phyloP scores from a whole-genome alignment of 2,888 invertebrate genomes.

The Lasioglossum marginatum region DNA sequence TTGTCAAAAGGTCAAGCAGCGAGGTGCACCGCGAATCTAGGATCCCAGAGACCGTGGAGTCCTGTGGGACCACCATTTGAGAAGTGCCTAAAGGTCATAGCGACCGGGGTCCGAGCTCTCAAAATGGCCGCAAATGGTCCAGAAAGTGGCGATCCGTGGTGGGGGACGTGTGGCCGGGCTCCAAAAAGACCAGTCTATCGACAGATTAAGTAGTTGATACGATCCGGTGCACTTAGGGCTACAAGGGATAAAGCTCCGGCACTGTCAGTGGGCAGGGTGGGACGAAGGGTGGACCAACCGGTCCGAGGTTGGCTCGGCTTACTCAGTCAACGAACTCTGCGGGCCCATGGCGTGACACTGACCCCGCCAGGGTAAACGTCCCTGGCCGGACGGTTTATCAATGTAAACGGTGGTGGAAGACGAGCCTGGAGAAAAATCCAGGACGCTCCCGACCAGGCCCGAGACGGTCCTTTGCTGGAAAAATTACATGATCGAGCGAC shows the following conservation, averaged over 20 bases:
- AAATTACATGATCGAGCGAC: not conserved
- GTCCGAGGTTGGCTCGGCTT: slow-evolving; percentile 77
- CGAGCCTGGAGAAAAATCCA: not conserved
- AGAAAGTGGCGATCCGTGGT: not conserved
- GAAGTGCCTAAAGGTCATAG: not conserved
- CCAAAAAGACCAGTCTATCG: slow-evolving; percentile 33
- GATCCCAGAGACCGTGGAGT: not conserved
- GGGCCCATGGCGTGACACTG: slow-evolving; percentile 78
- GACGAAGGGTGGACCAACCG: slow-evolving; percentile 78
- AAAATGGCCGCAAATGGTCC: slow-evolving; percentile 1
- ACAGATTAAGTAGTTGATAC: slow-evolving; percentile 50
- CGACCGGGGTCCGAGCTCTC: not conserved
- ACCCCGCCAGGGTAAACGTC: slow-evolving; percentile 79
- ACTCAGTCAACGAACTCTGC: slow-evolving; percentile 79
- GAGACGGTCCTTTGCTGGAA: not conserved
- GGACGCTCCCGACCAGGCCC: not conserved
- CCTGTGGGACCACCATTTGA: not conserved
- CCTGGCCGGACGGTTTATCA: slow-evolving; percentile 69
- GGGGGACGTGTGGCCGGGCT: not conserved
- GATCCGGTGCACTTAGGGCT: slow-evolving; percentile 58
- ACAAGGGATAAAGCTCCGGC: slow-evolving; percentile 63
- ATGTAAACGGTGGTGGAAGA: slow-evolving; percentile 46
- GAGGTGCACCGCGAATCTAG: not conserved
- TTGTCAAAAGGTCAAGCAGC: not conserved
- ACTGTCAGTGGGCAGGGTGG: slow-evolving; percentile 70